These are phyloP conservation scores for Hemicentrotus pulcherrimus DNA, from an alignment of 35 echinoderm and acorn worm species.

Conservation along the genomic window DNA sequence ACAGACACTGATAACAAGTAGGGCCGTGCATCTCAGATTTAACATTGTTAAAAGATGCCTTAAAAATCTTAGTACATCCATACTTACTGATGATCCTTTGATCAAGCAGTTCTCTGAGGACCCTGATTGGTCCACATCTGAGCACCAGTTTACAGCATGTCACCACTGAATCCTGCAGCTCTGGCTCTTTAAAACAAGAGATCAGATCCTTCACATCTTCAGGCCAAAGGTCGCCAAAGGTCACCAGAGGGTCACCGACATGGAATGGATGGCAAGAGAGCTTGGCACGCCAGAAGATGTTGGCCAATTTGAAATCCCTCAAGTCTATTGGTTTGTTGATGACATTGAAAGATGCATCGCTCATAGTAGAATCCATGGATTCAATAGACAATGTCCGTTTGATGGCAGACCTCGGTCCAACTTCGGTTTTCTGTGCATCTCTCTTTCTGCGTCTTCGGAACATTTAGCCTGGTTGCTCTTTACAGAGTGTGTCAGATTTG, in stretches of 20 bases:
- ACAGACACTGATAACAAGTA: too few relatives aligned
- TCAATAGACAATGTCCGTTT: conserved; percentile 24
- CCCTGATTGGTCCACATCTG: conserved; percentile 70
- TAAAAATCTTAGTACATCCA: not conserved
- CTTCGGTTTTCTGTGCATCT: not conserved
- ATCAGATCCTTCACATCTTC: conserved; percentile 51
- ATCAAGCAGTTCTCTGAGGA: conserved; percentile 73
- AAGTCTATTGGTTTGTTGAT: not conserved
- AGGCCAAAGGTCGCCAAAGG: conserved; percentile 84
- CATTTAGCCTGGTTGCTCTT: not conserved
- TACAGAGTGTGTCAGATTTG: not conserved
- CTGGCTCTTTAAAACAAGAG: conserved; percentile 61
- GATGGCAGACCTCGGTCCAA: not conserved
- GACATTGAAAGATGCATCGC: not conserved
- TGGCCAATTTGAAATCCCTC: conserved; percentile 36
- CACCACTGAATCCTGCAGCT: conserved; percentile 55
- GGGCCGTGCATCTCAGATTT: too few relatives aligned
- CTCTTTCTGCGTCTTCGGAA: not conserved
- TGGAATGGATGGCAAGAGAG: conserved; percentile 71
- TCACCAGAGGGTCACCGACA: conserved; percentile 61
- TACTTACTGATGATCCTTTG: conserved; percentile 65
- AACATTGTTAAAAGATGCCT: too few relatives aligned
- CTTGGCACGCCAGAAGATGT: conserved; percentile 88
- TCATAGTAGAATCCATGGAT: conserved; percentile 1
- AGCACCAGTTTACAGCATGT: conserved; percentile 70